A percentile compares a stretch with the other conserved stretches of the same genome.
phyloP scores from a whole-genome alignment of 2,797 vertebrate genomes.

The Siniperca obscura region DNA sequence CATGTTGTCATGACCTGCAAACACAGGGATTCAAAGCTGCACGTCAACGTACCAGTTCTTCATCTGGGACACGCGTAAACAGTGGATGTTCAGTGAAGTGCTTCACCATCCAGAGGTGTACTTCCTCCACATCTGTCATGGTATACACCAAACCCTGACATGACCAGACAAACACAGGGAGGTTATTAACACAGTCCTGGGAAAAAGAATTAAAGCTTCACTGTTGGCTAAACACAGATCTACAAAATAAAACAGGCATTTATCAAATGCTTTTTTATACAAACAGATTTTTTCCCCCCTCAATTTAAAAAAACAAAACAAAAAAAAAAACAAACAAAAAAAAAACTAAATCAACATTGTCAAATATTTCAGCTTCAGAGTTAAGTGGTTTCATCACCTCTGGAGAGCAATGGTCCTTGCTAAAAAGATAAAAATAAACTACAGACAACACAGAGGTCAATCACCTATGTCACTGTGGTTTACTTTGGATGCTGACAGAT shows the following conservation, averaged over 20 bases:
- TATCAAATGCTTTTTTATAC: not conserved
- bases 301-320: no score
- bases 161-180: constrained; percentile 45
- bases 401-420: constrained; percentile 44
- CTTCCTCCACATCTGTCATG: constrained; percentile 92
- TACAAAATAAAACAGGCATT: not conserved
- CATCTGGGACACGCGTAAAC: constrained; percentile 86
- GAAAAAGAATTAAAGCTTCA: constrained; percentile 11
- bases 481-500: constrained; percentile 74
- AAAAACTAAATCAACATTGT: constrained; percentile 1
- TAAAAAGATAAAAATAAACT: constrained; percentile 77
- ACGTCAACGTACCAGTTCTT: constrained; percentile 86
- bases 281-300: not conserved
- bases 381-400: constrained; percentile 54
- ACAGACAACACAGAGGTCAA: constrained; percentile 76
- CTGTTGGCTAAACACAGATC: constrained; percentile 1
- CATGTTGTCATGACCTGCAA: constrained; percentile 5
- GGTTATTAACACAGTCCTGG: constrained; percentile 46
- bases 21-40: constrained; percentile 21
- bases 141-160: constrained; percentile 93
- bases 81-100: constrained; percentile 92
- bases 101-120: constrained; percentile 92
- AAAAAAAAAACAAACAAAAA: no score
- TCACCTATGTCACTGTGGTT: constrained; percentile 76
- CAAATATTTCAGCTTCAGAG: constrained; percentile 23